Conservation (phyloP, 2,888 invertebrate species). For the Eremobia ochroleuca region DNA sequence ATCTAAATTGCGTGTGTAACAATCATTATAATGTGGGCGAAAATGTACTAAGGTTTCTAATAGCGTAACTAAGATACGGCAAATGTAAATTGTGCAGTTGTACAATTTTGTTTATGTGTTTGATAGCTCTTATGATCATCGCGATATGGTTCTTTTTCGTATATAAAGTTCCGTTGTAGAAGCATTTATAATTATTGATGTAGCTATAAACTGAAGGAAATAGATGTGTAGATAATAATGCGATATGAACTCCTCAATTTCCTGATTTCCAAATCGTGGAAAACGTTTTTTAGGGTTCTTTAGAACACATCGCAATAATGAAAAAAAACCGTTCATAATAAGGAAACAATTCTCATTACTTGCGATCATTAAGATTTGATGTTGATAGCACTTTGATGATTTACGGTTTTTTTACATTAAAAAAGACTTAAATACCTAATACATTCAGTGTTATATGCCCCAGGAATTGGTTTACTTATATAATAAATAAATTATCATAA, state of each 20-base stretch:
- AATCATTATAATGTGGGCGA: constrained; percentile 48
- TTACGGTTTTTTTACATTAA: too few species aligned
- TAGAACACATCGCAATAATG: neutral
- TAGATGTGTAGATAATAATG: constrained; percentile 68
- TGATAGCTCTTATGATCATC: constrained; percentile 9
- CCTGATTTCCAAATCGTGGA: constrained; percentile 77
- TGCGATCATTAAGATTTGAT: neutral
- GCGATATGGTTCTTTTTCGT: constrained; percentile 15
- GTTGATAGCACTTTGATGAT: neutral
- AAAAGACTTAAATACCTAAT: neutral
- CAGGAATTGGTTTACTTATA: neutral
- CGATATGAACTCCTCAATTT: constrained; percentile 68
- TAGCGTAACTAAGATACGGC: constrained; percentile 59
- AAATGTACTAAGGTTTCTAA: constrained; percentile 57
- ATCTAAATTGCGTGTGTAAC: constrained; percentile 45
- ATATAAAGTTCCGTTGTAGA: constrained; percentile 5
- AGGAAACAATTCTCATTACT: constrained; percentile 1
- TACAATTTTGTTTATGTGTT: neutral
- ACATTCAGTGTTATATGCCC: neutral
- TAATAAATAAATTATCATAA: neutral
- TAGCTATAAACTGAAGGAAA: constrained; percentile 69
- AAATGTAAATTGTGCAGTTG: constrained; percentile 2
- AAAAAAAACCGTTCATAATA: neutral
- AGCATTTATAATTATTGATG: constrained; percentile 5
- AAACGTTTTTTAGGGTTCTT: constrained; percentile 70